Evolutionary conservation across 2,113 vertebrate species (phyloP).

Genomic region (Phodopus roborovskii): DNA sequence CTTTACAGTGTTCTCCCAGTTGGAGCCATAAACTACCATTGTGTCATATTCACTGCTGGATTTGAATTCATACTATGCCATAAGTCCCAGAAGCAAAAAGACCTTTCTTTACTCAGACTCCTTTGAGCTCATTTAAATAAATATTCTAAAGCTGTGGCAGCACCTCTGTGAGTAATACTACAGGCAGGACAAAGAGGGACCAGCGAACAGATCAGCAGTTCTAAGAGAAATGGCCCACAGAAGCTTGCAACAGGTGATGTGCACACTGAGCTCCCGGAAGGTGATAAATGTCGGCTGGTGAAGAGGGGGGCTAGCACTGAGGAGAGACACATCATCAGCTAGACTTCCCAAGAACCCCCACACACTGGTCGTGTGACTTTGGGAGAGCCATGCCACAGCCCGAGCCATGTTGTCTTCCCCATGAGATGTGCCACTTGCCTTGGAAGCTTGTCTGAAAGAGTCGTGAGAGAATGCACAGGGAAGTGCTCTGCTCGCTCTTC

Average conservation of each 20-base stretch:
- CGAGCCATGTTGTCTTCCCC: not conserved
- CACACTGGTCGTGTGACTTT: not conserved
- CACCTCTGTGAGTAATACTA: no score
- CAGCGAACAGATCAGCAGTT: not conserved
- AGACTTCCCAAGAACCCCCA: not conserved
- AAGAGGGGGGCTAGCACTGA: accelerated
- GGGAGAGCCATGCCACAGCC: not conserved
- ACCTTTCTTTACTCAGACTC: not conserved
- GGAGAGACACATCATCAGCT: not conserved
- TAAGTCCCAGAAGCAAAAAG: not conserved
- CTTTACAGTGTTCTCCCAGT: not conserved
- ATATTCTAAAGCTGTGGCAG: not conserved
- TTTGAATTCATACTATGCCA: not conserved
- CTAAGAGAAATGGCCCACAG: not conserved
- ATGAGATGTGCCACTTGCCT: not conserved
- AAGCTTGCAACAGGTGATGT: not conserved
- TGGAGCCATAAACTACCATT: not conserved
- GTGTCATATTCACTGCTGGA: not conserved
- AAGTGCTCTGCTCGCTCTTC: not conserved
- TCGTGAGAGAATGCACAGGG: not conserved
- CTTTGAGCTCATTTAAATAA: not conserved
- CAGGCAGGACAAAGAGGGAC: no score
- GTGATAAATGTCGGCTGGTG: no score
- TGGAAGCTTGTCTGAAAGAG: not conserved
- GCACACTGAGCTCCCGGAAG: not conserved